Conservation (phyloP, 1,140 invertebrate species). For the Cephus cinctus region DNA sequence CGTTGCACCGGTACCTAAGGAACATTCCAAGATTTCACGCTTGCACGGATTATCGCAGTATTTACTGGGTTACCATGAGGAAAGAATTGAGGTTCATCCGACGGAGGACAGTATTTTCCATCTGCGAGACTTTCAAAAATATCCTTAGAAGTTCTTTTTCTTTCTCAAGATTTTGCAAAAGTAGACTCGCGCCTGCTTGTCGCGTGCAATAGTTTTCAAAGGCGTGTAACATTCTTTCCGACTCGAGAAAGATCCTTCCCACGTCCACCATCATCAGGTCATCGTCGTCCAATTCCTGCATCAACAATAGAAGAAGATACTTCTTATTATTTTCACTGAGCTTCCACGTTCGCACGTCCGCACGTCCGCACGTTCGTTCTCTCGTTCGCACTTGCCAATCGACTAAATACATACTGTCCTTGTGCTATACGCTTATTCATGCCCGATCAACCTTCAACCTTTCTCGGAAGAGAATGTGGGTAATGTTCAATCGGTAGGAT, state of each 20-base stretch:
- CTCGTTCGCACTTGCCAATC: too few species aligned
- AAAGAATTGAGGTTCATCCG: constrained; percentile 97
- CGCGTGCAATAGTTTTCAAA: constrained; percentile 94
- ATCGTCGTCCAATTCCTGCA: constrained; percentile 63
- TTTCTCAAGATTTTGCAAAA: constrained; percentile 89
- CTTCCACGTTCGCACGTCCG: too few species aligned
- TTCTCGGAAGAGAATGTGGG: too few species aligned
- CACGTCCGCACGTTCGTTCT: too few species aligned
- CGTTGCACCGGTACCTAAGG: constrained; percentile 81
- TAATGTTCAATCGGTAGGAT: too few species aligned
- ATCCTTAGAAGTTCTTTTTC: constrained; percentile 93
- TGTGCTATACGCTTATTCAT: too few species aligned
- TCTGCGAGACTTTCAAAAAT: constrained; percentile 93
- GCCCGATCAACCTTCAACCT: too few species aligned
- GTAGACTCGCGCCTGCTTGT: constrained; percentile 83
- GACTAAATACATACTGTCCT: too few species aligned
- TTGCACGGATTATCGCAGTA: not conserved
- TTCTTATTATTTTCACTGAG: too few species aligned
- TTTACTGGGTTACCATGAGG: constrained; percentile 76
- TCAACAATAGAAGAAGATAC: constrained; percentile 1
- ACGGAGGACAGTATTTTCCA: constrained; percentile 90
- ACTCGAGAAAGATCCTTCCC: constrained; percentile 87
- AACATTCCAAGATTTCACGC: constrained; percentile 11
- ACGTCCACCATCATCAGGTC: constrained; percentile 88
- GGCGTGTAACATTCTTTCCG: constrained; percentile 88